These are phyloP conservation scores for Pseudococcus viburni DNA, from an alignment of 2,888 invertebrate genomes.

Conservation along the genomic window DNA sequence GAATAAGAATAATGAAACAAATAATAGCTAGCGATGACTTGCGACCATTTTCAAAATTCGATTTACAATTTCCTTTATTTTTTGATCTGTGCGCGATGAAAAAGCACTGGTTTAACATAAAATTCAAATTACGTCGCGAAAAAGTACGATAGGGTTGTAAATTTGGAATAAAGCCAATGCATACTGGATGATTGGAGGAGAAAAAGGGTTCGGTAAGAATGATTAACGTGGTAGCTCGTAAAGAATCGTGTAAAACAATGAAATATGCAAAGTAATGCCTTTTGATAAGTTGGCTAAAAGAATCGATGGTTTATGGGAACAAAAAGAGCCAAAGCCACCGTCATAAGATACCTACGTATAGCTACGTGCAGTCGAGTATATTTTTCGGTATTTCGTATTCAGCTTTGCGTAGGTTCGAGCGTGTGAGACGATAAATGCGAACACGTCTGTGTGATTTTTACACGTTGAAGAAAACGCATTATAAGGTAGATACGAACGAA, in stretches of 20 bases:
- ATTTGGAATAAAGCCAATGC: conserved; percentile 2
- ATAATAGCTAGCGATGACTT: too few species aligned
- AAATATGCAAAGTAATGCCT: conserved; percentile 32
- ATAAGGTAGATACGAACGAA: not conserved
- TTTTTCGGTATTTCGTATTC: conserved; percentile 3
- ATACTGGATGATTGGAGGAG: not conserved
- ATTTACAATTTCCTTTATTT: too few species aligned
- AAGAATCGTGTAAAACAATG: conserved; percentile 28
- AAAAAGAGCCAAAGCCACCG: not conserved
- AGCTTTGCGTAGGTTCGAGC: not conserved
- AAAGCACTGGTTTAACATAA: not conserved
- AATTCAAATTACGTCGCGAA: not conserved
- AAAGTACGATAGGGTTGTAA: not conserved
- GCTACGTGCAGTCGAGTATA: not conserved
- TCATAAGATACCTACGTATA: not conserved
- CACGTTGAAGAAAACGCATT: not conserved
- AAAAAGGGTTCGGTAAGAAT: not conserved
- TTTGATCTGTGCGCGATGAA: too few species aligned
- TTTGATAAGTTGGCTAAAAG: not conserved
- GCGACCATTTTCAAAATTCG: too few species aligned
- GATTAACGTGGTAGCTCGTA: conserved; percentile 9
- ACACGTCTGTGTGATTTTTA: not conserved
- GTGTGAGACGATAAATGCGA: not conserved
- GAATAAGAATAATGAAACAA: too few species aligned
- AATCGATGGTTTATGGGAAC: not conserved